Conservation (phyloP, 2,797 vertebrate genomes). For the Rhinogobio ventralis region DNA sequence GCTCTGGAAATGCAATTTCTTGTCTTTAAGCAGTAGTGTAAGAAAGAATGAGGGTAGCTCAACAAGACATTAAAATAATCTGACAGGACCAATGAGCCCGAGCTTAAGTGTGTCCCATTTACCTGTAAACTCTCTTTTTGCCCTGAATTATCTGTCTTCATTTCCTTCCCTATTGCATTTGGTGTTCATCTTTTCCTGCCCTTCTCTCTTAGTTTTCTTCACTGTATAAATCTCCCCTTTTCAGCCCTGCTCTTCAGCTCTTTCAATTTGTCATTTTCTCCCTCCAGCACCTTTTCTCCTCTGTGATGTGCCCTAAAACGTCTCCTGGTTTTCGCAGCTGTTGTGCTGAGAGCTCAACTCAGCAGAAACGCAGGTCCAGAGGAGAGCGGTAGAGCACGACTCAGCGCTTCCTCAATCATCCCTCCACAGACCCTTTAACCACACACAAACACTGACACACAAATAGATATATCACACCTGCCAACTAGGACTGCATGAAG, state of each 20-base stretch:
- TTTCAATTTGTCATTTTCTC: conserved; percentile 28
- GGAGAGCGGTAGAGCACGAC: conserved; percentile 21
- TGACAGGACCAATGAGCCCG: conserved; percentile 18
- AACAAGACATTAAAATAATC: conserved; percentile 3
- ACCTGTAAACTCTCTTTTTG: neutral
- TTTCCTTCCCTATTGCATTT: neutral
- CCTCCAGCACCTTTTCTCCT: conserved; percentile 41
- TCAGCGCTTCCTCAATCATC: conserved; percentile 43
- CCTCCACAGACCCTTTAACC: conserved; percentile 17
- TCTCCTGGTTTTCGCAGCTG: conserved; percentile 18
- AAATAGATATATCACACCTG: neutral
- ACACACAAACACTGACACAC: neutral
- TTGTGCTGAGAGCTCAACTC: conserved; percentile 37
- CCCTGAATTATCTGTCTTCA: neutral
- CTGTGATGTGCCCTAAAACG: conserved; percentile 33
- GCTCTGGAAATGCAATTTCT: neutral
- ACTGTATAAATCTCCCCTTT: neutral
- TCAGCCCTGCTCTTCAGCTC: neutral
- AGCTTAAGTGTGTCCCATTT: conserved; percentile 24
- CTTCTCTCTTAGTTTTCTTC: conserved; percentile 5
- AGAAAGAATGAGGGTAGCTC: conserved; percentile 1
- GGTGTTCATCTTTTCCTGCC: neutral
- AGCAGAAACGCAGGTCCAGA: conserved; percentile 35
- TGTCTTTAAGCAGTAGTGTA: conserved; percentile 10
- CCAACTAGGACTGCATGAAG: neutral